phyloP scores from a whole-genome alignment of 2,113 vertebrate genomes.

The Xyliphius kryptos region DNA sequence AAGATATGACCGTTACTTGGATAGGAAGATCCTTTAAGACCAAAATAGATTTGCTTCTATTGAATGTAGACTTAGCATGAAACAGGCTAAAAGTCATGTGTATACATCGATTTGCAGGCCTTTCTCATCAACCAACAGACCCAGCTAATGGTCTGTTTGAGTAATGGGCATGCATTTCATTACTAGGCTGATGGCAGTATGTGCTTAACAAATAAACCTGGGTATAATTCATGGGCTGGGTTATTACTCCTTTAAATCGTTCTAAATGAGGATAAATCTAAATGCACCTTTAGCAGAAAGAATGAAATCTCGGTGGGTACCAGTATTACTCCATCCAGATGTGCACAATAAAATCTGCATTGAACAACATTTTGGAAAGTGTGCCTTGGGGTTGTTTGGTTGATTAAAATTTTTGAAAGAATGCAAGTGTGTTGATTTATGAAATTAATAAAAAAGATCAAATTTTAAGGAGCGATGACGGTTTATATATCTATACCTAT shows the following conservation, averaged over 20 bases:
- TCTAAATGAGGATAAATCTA: neutral
- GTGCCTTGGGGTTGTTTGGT: too few relatives aligned
- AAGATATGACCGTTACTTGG: too few relatives aligned
- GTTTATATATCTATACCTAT: too few relatives aligned
- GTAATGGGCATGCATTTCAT: constrained; percentile 16
- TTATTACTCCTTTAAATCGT: constrained; percentile 7
- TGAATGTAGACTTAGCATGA: neutral
- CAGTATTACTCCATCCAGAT: neutral
- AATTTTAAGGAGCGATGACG: too few relatives aligned
- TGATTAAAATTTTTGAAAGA: too few relatives aligned
- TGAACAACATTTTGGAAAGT: too few relatives aligned
- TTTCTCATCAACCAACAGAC: neutral
- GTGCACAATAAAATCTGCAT: neutral
- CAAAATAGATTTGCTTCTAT: neutral
- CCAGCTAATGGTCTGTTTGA: constrained; percentile 4
- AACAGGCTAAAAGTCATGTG: neutral
- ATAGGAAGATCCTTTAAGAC: neutral
- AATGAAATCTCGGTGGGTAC: neutral
- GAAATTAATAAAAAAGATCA: too few relatives aligned
- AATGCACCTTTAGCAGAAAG: neutral
- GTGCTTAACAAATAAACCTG: constrained; percentile 1
- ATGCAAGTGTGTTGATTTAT: too few relatives aligned
- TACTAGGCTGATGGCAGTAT: neutral
- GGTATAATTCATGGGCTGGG: neutral
- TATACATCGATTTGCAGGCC: neutral